Evolutionary conservation across 2,113 vertebrate species (phyloP).

Genomic region (Meriones unguiculatus): DNA sequence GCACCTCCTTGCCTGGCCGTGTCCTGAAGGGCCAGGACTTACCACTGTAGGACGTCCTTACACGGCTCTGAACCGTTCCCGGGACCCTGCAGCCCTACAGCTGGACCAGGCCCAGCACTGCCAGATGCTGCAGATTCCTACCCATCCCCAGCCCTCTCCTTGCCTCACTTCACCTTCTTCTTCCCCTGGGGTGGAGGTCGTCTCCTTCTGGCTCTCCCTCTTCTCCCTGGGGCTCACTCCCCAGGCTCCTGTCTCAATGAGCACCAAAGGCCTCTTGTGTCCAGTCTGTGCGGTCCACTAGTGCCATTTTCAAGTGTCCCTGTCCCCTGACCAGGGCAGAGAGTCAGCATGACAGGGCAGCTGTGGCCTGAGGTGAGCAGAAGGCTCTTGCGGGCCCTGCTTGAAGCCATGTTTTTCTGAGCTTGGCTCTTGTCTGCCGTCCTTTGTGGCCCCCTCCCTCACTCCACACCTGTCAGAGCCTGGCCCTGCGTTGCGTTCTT

Average conservation of each 20-base stretch:
- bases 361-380: neutral
- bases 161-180: neutral
- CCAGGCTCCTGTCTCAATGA: neutral
- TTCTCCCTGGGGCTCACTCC: neutral
- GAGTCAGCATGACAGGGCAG: neutral
- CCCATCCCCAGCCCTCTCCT: neutral
- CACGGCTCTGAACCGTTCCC: neutral
- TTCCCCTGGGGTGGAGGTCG: too few relatives aligned
- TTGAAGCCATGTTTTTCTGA: neutral
- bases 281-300: neutral
- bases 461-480: neutral
- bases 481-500: neutral
- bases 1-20: too few relatives aligned
- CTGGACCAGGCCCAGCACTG: neutral
- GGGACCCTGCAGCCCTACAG: neutral
- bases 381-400: neutral
- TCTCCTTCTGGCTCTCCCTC: neutral
- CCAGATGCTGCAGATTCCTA: neutral
- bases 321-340: neutral
- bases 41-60: too few relatives aligned
- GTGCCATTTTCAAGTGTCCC: neutral
- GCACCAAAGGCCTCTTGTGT: neutral
- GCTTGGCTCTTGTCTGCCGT: neutral
- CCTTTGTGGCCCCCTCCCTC: fast-evolving
- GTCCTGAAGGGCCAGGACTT: neutral